These are phyloP conservation scores for Hybognathus amarus DNA, from an alignment of 2,797 vertebrate species.

Conservation along the genomic window DNA sequence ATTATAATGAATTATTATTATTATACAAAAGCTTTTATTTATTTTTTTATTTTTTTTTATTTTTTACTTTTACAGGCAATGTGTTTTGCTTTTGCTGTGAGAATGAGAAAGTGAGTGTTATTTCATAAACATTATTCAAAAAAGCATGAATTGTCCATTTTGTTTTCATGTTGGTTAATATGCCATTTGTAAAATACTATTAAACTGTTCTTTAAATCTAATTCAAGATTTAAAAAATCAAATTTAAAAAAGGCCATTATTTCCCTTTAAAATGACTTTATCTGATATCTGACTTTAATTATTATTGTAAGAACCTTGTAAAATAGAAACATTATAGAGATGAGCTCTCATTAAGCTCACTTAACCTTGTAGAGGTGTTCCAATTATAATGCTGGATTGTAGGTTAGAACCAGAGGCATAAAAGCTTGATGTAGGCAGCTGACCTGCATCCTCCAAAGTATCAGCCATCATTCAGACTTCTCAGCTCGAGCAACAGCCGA, in stretches of 20 bases:
- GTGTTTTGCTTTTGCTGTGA: too few species aligned
- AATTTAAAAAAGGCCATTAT: not conserved
- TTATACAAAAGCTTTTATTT: not conserved
- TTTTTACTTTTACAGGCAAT: too few species aligned
- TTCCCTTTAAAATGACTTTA: not conserved
- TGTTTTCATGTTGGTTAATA: not conserved
- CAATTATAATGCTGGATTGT: conserved; percentile 35
- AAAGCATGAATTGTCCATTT: too few species aligned
- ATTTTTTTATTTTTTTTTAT: too few species aligned
- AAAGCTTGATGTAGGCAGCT: conserved; percentile 47
- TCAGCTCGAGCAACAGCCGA: conserved; percentile 25
- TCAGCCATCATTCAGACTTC: conserved; percentile 32
- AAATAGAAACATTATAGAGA: conserved; percentile 46
- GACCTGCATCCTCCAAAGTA: conserved; percentile 31
- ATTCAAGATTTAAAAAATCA: not conserved
- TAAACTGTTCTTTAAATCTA: not conserved
- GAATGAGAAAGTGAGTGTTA: too few species aligned
- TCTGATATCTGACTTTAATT: not conserved
- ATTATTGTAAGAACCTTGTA: conserved; percentile 12
- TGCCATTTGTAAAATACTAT: not conserved
- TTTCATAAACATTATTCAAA: too few species aligned
- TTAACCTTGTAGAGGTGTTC: conserved; percentile 50
- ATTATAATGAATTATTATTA: too few species aligned
- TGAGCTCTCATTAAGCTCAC: conserved; percentile 42
- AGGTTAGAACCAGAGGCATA: conserved; percentile 39